Conservation (phyloP, 2,797 vertebrate species). For the Girardinus metallicus region DNA sequence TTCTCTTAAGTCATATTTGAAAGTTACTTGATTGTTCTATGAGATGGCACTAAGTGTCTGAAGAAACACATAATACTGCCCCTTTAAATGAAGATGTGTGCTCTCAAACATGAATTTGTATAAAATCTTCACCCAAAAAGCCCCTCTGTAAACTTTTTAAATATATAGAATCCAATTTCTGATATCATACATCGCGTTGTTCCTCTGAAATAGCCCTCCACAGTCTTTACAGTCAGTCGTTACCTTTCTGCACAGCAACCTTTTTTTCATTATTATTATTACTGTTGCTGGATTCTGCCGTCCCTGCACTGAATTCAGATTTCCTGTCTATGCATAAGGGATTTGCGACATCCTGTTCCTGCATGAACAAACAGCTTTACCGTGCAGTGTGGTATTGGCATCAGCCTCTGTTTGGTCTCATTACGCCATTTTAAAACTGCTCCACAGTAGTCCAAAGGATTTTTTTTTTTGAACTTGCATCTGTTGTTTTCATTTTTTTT, state of each 20-base stretch:
- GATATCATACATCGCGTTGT: neutral
- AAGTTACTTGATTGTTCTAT: no score
- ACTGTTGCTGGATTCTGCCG: neutral
- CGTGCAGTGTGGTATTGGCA: neutral
- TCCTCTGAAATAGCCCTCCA: neutral
- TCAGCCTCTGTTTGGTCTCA: neutral
- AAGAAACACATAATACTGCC: no score
- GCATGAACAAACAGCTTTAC: neutral
- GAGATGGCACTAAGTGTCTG: no score
- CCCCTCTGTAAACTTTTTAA: neutral
- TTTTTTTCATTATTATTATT: neutral
- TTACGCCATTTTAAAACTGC: neutral
- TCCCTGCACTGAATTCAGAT: constrained; percentile 13
- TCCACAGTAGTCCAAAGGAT: neutral
- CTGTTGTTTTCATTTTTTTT: neutral
- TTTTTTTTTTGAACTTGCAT: neutral
- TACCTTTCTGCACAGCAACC: neutral
- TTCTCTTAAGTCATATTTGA: no score
- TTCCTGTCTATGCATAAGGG: neutral
- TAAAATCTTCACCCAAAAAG: neutral
- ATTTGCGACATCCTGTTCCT: neutral
- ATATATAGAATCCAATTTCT: neutral
- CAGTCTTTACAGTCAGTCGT: neutral
- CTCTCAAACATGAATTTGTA: neutral
- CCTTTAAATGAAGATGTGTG: neutral